phyloP scores from a whole-genome alignment of 2,888 invertebrate genomes.

The Drosophila lutescens region DNA sequence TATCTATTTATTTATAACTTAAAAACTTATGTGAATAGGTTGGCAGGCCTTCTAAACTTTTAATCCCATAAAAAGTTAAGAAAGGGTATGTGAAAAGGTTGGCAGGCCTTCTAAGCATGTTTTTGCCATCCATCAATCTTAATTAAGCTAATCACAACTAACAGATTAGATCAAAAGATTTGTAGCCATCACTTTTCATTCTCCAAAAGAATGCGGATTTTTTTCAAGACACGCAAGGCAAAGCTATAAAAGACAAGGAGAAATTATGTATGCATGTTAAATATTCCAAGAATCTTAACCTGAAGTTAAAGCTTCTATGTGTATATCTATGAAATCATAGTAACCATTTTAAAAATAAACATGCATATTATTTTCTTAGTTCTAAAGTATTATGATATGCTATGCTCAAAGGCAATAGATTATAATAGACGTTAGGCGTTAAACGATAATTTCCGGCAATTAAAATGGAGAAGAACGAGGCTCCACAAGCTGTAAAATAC shows the following conservation, averaged over 20 bases:
- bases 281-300: neutral
- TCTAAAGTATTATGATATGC: too few species aligned
- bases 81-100: neutral
- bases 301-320: neutral
- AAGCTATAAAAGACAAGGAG: neutral
- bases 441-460: conserved; percentile 43
- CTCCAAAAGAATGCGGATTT: conserved; percentile 21
- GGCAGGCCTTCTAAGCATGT: neutral
- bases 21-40: neutral
- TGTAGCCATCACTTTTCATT: conserved; percentile 12
- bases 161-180: conserved; percentile 23
- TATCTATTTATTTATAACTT: too few species aligned
- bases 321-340: neutral
- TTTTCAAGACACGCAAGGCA: conserved; percentile 10
- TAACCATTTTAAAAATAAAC: too few species aligned
- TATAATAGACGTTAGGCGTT: conserved; percentile 23
- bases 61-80: neutral
- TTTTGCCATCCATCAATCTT: conserved; percentile 24
- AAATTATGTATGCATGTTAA: conserved; percentile 1
- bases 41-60: neutral
- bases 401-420: neutral
- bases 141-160: conserved; percentile 15
- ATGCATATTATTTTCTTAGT: too few species aligned
- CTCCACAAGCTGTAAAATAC: neutral
- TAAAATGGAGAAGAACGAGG: conserved; percentile 9